Percentiles rank a stretch among this genome's conserved stretches.
These are phyloP conservation scores for Alligator mississippiensis DNA, from an alignment of 2,113 vertebrate genomes.

Conservation along the genomic window DNA sequence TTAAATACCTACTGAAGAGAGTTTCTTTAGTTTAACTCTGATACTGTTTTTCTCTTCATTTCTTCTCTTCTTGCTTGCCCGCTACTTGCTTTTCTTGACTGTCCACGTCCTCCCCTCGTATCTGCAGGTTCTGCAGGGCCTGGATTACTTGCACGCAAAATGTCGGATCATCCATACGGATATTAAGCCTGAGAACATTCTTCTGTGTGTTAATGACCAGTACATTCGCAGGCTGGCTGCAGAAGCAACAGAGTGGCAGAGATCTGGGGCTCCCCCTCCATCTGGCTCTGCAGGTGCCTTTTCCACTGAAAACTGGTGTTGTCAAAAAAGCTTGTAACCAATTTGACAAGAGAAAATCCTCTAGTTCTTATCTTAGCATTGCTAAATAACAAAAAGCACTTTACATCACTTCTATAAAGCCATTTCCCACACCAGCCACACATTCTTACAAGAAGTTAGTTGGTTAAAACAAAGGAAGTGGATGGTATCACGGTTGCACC, in stretches of 20 bases:
- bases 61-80: not conserved
- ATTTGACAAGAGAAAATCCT: not conserved
- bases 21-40: no score
- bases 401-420: not conserved
- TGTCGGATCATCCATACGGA: slow-evolving; percentile 98
- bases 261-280: slow-evolving; percentile 92
- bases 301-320: not conserved
- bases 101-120: not conserved
- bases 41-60: not conserved
- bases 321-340: not conserved
- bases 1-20: no score
- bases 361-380: not conserved
- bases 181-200: slow-evolving; percentile 97
- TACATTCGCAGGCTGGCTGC: slow-evolving; percentile 94
- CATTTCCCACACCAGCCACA: not conserved
- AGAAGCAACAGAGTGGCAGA: slow-evolving; percentile 96
- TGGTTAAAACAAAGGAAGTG: not conserved
- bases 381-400: not conserved
- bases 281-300: slow-evolving; percentile 93
- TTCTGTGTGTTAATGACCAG: slow-evolving; percentile 92
- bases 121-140: slow-evolving; percentile 91
- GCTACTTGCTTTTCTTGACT: not conserved
- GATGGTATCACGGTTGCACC: not conserved
- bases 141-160: slow-evolving; percentile 95
- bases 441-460: not conserved